Evolutionary conservation across 2,797 vertebrate species (phyloP), one percentile per base, ranked within the genome.

Genomic region (Acropternis orthonyx): DNA sequence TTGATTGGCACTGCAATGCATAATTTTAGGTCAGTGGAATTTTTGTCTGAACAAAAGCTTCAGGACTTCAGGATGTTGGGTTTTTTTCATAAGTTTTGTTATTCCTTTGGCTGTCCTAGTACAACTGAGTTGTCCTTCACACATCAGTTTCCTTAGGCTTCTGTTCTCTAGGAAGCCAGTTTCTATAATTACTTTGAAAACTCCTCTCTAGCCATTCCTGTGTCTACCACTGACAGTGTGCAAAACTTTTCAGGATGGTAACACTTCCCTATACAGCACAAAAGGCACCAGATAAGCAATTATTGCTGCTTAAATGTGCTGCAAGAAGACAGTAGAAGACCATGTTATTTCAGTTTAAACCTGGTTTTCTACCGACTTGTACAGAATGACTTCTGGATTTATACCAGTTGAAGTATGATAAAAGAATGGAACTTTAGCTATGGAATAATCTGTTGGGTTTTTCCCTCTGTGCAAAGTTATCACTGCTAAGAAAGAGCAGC

Each of bases 1-100:
- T 3, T 55, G 73, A 34, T 26, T 68, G 72, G 26, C 41, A 39
- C 76, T 27, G 46, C 27, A 69, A 6, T 32, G 80, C 26, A 12
- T 62, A 12, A 69, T 76, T 94, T 86, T 66, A 84, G 80, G 36
- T 75, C 74, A 76, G 39, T 89, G 82, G 74, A 78, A 88, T 69
- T 94, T 95, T 88, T 92, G 20, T 37, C 74, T 82, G 36, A 85
- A 80, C 48, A 84, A 90, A 93, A 88, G 62, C 59, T 86, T 84
- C 52, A 62, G 69, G 34, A 65, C 77, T 87, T 87, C 73, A 63
- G 83, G 77, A 86, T 27, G 54, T 37, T 48, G 41, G 19, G 26
- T 9, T 62, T 94, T 90, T 92, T 52, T n/a, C 10, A 0, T 54
- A 62, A 46, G 32, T 79, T 90, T 71, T 88, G 16, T 89, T 93